Percentiles rank a stretch among this genome's conserved stretches.
Conservation (phyloP, 2,888 invertebrate genomes). For the Hemithea aestivaria region DNA sequence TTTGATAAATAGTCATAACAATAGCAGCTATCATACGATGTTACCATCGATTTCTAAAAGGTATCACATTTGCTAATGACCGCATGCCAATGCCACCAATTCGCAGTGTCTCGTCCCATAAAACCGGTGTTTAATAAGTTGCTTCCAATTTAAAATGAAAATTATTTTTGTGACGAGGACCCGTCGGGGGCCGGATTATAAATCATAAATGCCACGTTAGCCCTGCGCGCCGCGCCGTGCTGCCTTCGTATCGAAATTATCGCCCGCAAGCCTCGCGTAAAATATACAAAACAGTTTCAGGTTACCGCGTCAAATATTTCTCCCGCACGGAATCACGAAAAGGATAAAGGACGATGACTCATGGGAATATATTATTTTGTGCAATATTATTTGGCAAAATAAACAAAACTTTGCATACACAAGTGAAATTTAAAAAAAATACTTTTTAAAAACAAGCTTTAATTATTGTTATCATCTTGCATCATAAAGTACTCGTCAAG, state of each 20-base stretch:
- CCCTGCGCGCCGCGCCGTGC: constrained; percentile 38
- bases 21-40: background rate
- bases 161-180: constrained; percentile 67
- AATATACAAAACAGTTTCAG: constrained; percentile 72
- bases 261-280: constrained; percentile 61
- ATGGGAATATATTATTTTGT: constrained; percentile 33
- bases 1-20: background rate
- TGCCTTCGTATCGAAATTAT: constrained; percentile 64
- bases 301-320: constrained; percentile 69
- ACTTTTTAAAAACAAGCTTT: too few relatives aligned
- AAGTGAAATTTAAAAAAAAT: too few relatives aligned
- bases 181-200: constrained; percentile 71
- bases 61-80: constrained; percentile 9
- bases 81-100: constrained; percentile 32
- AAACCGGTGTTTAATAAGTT: constrained; percentile 63
- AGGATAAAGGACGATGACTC: constrained; percentile 58
- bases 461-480: too few relatives aligned
- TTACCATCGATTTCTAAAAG: constrained; percentile 10
- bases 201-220: constrained; percentile 75
- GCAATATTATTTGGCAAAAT: too few relatives aligned
- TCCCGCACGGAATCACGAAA: constrained; percentile 47
- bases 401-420: too few relatives aligned
- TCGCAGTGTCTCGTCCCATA: constrained; percentile 52
- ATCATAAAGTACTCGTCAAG: too few relatives aligned
- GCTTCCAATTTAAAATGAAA: constrained; percentile 71